Evolutionary conservation across 2,888 invertebrate genomes (phyloP).

Genomic region (Ophonus ardosiacus): DNA sequence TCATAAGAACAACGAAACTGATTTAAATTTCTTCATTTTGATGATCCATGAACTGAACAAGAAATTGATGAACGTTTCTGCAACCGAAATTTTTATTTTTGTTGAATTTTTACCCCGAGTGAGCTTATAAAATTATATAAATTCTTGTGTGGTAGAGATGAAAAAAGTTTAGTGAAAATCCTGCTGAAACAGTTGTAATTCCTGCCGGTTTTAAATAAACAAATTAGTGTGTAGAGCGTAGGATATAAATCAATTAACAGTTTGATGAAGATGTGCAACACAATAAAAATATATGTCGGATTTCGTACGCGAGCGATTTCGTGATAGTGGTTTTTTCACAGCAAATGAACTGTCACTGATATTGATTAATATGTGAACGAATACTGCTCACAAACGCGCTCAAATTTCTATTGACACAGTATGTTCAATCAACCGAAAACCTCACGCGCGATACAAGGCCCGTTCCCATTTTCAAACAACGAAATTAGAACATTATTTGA

Average conservation of each 20-base stretch:
- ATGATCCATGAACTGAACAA: no score
- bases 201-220: background rate
- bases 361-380: slow-evolving; percentile 54
- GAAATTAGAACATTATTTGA: slow-evolving; percentile 24
- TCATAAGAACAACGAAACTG: no score
- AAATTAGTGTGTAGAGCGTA: background rate
- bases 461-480: slow-evolving; percentile 17
- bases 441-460: background rate
- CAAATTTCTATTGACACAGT: slow-evolving; percentile 47
- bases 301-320: slow-evolving; percentile 24
- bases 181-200: no score
- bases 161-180: no score
- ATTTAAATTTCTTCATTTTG: no score
- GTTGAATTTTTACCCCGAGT: no score
- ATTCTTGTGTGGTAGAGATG: no score
- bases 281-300: slow-evolving; percentile 32
- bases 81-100: no score
- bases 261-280: slow-evolving; percentile 34
- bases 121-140: no score
- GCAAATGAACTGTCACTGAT: slow-evolving; percentile 55
- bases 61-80: no score
- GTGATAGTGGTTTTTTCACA: slow-evolving; percentile 40
- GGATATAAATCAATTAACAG: slow-evolving; percentile 30
- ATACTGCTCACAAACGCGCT: slow-evolving; percentile 1
- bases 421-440: slow-evolving; percentile 48